Evolutionary conservation across 2,888 invertebrate species (phyloP).

Genomic region (Orchesella flavescens): DNA sequence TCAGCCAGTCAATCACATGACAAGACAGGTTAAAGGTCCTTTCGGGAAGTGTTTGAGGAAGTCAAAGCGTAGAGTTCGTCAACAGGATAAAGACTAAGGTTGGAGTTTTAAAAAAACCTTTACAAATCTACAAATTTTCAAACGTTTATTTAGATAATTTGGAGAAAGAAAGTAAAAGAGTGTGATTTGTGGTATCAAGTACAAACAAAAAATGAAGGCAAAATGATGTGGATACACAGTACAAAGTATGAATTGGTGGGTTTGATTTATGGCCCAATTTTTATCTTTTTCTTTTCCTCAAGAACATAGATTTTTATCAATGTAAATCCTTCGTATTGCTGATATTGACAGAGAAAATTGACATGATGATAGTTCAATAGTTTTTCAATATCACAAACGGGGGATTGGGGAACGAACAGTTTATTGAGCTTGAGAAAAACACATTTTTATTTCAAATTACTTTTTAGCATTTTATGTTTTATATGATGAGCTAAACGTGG

Average conservation of each 20-base stretch:
- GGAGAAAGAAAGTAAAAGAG: neutral
- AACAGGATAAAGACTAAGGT: neutral
- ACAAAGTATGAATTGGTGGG: neutral
- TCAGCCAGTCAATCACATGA: slow-evolving; percentile 48
- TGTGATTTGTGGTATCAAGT: neutral
- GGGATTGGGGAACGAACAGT: neutral
- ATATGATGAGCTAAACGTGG: neutral
- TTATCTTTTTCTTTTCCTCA: neutral
- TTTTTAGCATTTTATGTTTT: neutral
- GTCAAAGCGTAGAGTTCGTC: slow-evolving; percentile 10
- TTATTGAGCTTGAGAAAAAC: no score
- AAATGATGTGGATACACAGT: neutral
- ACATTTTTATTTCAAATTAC: neutral
- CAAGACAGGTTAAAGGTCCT: slow-evolving; percentile 55
- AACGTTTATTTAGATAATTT: slow-evolving; percentile 18
- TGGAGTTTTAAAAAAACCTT: no score
- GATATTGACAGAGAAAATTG: slow-evolving; percentile 61
- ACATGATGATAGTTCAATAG: slow-evolving; percentile 1
- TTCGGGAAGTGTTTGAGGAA: slow-evolving; percentile 34
- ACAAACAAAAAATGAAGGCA: neutral
- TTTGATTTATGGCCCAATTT: slow-evolving; percentile 17
- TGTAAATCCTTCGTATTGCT: slow-evolving; percentile 19
- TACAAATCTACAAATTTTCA: neutral
- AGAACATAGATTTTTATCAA: neutral
- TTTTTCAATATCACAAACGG: neutral